Base-by-base conservation (phyloP, 2,888 invertebrate species). In the Caenorhabditis sp. region DNA sequence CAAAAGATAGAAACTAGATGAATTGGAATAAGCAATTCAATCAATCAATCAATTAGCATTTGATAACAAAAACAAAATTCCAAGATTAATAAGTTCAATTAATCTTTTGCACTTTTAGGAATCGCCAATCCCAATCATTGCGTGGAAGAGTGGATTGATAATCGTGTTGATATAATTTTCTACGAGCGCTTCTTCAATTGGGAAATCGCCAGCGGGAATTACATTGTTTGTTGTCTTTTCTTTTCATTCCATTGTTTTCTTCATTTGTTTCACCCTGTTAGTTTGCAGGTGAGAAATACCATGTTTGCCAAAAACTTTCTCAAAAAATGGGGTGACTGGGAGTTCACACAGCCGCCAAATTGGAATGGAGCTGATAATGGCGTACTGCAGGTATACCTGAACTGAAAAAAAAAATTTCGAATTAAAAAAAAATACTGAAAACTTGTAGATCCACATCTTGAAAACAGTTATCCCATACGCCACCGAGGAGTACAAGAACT, bases 151-250 rank as follows among this genome's bases (percentile, higher is more conserved):
- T 91, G 89, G 88, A 91, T 91, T 70, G 91, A 91, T 70, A 81
- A 83, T 37, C 85, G 90, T 2, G 89, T 89, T 51, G 87, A 90
- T 78, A 68, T 91, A 24, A 74, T 91, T 53, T 90, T 91, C 84
- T 91, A 91, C 70, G 91, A 91, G 76, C 82, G 91, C 8, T 90
- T 89, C 78, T 91, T 90, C 86, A 91, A 91, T 72, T 91, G 89
- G 89, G 91, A 91, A 83, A 88, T 91, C 40, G 90, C 90, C 8
- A 86, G 87, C 37, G 91, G 91, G 60, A 91, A 91, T 81, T 91
- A 91, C 83, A 68, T 91, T 80, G 91, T 88, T 20, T 70, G 64
- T 56, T 11, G 18, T 55, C 44, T 50, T 3, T 20, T 69, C 40
- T 44, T 9, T 22, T 18, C 6, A n/a, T n/a, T n/a, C n/a, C n/a